These are phyloP conservation scores for Gopherus evgoodei DNA, from an alignment of 2,113 vertebrate genomes.

Conservation along the genomic window DNA sequence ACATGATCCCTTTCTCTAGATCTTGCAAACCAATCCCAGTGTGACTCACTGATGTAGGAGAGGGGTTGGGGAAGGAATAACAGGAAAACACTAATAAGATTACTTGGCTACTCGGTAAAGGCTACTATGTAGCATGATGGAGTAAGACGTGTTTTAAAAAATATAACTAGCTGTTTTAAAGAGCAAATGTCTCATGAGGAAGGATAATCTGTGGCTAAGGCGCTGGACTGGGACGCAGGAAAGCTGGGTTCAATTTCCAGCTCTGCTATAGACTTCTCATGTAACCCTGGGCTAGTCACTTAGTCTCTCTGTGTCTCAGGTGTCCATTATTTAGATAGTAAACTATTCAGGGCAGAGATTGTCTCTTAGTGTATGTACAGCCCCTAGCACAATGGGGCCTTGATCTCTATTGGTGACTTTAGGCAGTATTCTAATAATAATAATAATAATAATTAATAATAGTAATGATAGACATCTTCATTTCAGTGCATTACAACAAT, in stretches of 20 bases:
- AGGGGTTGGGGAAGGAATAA: background rate
- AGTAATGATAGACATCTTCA: background rate
- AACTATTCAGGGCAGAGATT: conserved; percentile 28
- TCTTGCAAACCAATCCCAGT: background rate
- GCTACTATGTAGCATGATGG: background rate
- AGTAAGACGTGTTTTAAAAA: background rate
- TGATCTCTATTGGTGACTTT: conserved; percentile 7
- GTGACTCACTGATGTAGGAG: background rate
- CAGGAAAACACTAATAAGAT: background rate
- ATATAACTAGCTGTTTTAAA: background rate
- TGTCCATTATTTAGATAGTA: background rate
- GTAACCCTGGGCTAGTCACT: background rate
- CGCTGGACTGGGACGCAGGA: background rate
- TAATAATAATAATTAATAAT: background rate
- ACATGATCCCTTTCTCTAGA: background rate
- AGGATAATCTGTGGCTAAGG: background rate
- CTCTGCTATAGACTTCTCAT: background rate
- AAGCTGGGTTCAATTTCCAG: background rate
- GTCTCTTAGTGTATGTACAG: conserved; percentile 11
- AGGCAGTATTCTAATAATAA: background rate
- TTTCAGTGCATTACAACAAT: background rate
- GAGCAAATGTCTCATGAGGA: background rate
- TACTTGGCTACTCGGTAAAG: background rate
- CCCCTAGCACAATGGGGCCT: background rate
- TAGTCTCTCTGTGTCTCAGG: background rate